Percentiles rank a stretch among this genome's conserved stretches.
Evolutionary conservation across 2,797 vertebrate species (phyloP).

Genomic region (Melopsittacus undulatus): DNA sequence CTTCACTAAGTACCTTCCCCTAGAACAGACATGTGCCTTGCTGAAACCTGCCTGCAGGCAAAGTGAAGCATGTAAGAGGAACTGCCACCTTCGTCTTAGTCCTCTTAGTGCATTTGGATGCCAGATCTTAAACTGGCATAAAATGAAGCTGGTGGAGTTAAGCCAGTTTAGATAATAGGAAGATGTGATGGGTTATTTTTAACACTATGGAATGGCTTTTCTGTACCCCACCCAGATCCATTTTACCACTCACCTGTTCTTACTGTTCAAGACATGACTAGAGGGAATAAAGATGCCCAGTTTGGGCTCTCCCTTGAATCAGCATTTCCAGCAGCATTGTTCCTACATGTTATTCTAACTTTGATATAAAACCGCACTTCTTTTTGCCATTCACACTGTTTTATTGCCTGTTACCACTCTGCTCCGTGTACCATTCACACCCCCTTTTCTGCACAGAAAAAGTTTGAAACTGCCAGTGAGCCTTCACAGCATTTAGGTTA

Average conservation of each 20-base stretch:
- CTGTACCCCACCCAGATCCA: neutral
- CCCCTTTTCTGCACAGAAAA: neutral
- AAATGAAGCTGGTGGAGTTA: neutral
- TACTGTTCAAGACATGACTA: neutral
- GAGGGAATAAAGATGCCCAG: neutral
- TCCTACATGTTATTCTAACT: neutral
- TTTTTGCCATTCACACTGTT: neutral
- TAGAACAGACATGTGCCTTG: neutral
- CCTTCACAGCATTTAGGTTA: neutral
- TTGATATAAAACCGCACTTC: neutral
- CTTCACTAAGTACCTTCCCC: neutral
- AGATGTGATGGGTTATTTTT: constrained; percentile 9
- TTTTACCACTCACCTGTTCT: neutral
- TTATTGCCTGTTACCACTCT: neutral
- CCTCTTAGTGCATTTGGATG: neutral
- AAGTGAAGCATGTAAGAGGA: neutral
- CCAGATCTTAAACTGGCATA: neutral
- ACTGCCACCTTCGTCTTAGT: neutral
- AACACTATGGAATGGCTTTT: neutral
- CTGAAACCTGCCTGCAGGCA: neutral
- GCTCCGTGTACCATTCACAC: neutral
- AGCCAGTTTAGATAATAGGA: neutral
- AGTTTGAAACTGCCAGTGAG: neutral
- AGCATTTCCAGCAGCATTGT: neutral
- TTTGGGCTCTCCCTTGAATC: neutral